Conservation (phyloP, 2,113 vertebrate genomes). For the Myanophis thanlyinensis region DNA sequence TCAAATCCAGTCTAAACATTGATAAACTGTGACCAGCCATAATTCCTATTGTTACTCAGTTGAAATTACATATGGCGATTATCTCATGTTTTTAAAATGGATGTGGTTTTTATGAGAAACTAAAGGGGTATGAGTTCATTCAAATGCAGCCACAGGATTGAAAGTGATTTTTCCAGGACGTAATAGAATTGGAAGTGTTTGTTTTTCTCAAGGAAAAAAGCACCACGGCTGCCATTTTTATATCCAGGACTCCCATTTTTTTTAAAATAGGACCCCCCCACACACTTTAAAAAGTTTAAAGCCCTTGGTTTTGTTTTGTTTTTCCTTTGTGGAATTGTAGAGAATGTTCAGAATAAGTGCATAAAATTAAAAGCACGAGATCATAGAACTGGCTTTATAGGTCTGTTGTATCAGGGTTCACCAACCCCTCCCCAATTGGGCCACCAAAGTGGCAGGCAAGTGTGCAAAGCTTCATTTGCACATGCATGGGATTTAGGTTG, state of each 20-base stretch:
- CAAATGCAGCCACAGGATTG: not conserved
- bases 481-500: no score
- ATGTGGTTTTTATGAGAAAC: not conserved
- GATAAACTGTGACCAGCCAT: no score
- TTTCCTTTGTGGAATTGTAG: not conserved
- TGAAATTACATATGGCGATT: not conserved
- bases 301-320: not conserved
- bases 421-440: no score
- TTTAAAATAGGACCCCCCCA: not conserved
- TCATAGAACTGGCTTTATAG: not conserved
- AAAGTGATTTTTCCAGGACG: not conserved
- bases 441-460: no score
- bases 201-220: not conserved
- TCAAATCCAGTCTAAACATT: no score
- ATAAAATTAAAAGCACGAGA: not conserved
- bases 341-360: not conserved
- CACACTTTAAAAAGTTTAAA: not conserved
- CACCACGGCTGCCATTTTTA: not conserved
- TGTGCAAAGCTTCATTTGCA: no score
- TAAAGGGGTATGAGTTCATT: not conserved
- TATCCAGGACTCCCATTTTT: not conserved
- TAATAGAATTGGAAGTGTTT: not conserved
- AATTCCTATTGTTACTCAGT: not conserved
- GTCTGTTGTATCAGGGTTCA: no score
- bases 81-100: not conserved